Percentiles rank a stretch among this genome's conserved stretches.
phyloP scores from a whole-genome alignment of 2,797 vertebrate species.

The Amblyraja radiata region DNA sequence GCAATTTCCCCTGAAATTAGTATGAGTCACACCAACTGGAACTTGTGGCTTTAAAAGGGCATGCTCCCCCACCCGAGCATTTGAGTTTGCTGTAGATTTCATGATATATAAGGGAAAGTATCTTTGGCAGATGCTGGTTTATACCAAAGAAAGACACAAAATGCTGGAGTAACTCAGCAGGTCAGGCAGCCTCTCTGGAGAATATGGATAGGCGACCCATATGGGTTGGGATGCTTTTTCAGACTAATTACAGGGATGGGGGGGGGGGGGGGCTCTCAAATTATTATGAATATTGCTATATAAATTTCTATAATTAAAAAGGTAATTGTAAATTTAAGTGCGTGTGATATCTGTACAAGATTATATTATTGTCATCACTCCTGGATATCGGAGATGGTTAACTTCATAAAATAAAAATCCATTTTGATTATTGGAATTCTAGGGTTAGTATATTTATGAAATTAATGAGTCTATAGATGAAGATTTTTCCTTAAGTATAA shows the following conservation, averaged over 20 bases:
- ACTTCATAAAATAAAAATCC: constrained; percentile 10
- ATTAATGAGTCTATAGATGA: not conserved
- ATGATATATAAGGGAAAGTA: not conserved
- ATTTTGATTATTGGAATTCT: not conserved
- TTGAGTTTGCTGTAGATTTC: not conserved
- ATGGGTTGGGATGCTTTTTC: too few species aligned
- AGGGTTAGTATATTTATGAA: not conserved
- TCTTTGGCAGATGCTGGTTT: not conserved
- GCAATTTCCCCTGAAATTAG: not conserved
- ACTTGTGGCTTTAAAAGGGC: not conserved
- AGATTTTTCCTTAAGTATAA: not conserved
- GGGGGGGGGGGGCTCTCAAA: too few species aligned
- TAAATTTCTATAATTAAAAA: too few species aligned
- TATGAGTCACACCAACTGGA: too few species aligned
- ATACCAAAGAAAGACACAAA: too few species aligned
- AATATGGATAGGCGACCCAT: too few species aligned
- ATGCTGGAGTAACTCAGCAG: too few species aligned
- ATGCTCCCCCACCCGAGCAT: not conserved
- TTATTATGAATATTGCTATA: too few species aligned
- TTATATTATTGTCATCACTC: not conserved
- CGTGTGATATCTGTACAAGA: not conserved
- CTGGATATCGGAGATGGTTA: not conserved
- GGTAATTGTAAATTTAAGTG: not conserved
- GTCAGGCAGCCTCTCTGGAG: too few species aligned
- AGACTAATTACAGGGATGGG: too few species aligned